Evolutionary conservation across 2,888 invertebrate species (phyloP).

Genomic region (Leptopilina syphax): DNA sequence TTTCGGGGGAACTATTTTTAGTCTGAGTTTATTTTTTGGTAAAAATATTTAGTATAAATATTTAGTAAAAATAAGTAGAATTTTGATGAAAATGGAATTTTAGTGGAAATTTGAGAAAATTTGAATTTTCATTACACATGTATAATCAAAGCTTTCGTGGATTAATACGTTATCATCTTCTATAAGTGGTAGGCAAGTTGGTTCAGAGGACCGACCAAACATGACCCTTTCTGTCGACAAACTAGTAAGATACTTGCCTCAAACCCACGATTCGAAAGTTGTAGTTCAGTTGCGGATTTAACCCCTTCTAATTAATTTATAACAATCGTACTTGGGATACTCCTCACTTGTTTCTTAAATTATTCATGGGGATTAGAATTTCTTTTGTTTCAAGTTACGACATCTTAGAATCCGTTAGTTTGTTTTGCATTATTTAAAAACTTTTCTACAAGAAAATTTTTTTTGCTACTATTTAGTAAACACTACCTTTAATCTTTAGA

Average conservation of each 20-base stretch:
- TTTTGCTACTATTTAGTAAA: too few relatives aligned
- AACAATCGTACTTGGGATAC: conserved; percentile 59
- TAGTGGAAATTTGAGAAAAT: not conserved
- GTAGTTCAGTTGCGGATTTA: conserved; percentile 66
- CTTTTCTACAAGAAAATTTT: not conserved
- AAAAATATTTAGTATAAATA: too few relatives aligned
- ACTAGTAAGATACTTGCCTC: conserved; percentile 67
- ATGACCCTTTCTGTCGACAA: conserved; percentile 63
- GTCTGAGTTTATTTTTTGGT: too few relatives aligned
- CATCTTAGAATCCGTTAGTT: not conserved
- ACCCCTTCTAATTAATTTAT: conserved; percentile 74
- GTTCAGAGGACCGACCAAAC: conserved; percentile 68
- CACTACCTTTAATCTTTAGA: too few relatives aligned
- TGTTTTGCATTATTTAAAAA: not conserved
- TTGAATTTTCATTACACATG: conserved; percentile 11
- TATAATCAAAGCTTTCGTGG: conserved; percentile 42
- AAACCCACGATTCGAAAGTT: conserved; percentile 49
- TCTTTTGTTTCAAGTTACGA: not conserved
- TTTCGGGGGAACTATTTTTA: too few relatives aligned
- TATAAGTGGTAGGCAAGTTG: conserved; percentile 71
- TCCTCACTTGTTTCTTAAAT: conserved; percentile 9
- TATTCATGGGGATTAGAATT: not conserved
- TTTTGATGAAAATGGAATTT: not conserved
- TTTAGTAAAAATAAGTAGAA: not conserved
- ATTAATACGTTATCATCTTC: conserved; percentile 66